Percentiles rank a stretch among this genome's conserved stretches.
phyloP scores from a whole-genome alignment of 2,797 vertebrate genomes.

The Champsocephalus esox region DNA sequence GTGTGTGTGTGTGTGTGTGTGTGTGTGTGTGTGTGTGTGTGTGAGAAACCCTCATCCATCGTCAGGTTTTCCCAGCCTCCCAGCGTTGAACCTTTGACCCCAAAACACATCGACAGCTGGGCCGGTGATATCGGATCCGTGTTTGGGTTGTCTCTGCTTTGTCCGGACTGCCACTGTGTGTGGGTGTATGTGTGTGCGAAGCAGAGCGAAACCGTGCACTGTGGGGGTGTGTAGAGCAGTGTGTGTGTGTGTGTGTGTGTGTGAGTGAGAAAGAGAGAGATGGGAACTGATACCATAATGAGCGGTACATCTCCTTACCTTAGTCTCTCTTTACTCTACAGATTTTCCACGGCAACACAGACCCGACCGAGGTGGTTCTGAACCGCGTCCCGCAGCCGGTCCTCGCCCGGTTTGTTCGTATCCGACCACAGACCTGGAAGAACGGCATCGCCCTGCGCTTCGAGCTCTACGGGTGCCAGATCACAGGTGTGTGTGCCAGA shows the following conservation, averaged over 20 bases:
- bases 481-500: constrained; percentile 86
- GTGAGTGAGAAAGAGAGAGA: constrained; percentile 8
- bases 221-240: constrained; percentile 47
- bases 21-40: constrained; percentile 3
- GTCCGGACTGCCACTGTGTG: constrained; percentile 59
- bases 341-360: constrained; percentile 94
- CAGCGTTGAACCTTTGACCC: constrained; percentile 69
- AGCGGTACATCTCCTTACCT: constrained; percentile 17
- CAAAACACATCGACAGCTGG: constrained; percentile 80
- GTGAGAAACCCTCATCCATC: constrained; percentile 42
- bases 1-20: no score
- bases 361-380: constrained; percentile 93
- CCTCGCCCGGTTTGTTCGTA: constrained; percentile 93
- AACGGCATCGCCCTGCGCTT: constrained; percentile 94
- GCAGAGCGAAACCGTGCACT: constrained; percentile 51
- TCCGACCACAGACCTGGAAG: constrained; percentile 94
- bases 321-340: constrained; percentile 62
- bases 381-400: constrained; percentile 94
- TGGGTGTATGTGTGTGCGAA: constrained; percentile 44
- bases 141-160: constrained; percentile 79
- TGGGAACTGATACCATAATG: constrained; percentile 11
- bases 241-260: constrained; percentile 16
- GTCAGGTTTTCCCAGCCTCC: constrained; percentile 69
- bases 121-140: constrained; percentile 74
- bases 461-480: constrained; percentile 96